Percentiles rank a stretch among this genome's conserved stretches.
These are phyloP conservation scores for Pimpla rufipes DNA, from an alignment of 2,888 invertebrate species.

Conservation along the genomic window DNA sequence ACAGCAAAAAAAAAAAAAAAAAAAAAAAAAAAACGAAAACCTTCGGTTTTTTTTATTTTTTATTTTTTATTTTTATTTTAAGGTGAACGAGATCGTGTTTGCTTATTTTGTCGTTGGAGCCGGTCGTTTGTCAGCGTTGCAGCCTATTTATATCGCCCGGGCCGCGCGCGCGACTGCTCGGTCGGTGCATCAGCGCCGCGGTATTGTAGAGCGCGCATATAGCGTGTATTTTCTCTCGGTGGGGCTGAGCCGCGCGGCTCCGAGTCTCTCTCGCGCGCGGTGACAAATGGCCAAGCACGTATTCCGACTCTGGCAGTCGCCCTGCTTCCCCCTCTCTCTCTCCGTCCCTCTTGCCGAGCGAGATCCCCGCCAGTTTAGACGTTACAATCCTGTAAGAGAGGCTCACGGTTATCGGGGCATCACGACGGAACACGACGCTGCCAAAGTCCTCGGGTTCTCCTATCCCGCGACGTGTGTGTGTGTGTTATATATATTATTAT, in stretches of 20 bases:
- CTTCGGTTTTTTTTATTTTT: no score
- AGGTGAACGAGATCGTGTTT: conserved; percentile 58
- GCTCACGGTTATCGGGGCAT: conserved; percentile 68
- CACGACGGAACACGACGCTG: conserved; percentile 65
- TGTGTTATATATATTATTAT: no score
- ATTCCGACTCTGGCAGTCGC: conserved; percentile 61
- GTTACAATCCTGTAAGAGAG: conserved; percentile 66
- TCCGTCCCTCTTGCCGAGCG: conserved; percentile 19
- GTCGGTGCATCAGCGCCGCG: conserved; percentile 46
- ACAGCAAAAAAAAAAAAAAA: no score
- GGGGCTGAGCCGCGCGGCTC: conserved; percentile 16
- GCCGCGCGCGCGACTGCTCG: conserved; percentile 57
- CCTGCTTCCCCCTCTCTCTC: conserved; percentile 9
- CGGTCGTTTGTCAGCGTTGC: conserved; percentile 73
- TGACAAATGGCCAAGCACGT: conserved; percentile 73
- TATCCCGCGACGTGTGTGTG: conserved; percentile 45
- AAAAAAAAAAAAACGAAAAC: no score
- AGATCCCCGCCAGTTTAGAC: conserved; percentile 61
- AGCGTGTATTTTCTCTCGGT: conserved; percentile 29
- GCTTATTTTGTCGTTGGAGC: conserved; percentile 73
- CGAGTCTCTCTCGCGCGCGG: conserved; percentile 62
- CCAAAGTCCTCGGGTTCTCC: conserved; percentile 64
- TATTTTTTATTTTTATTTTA: no score
- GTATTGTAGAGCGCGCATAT: conserved; percentile 21
- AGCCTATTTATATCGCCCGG: conserved; percentile 70